Evolutionary conservation across 2,797 vertebrate species (phyloP), one percentile per base, ranked within the genome.

Genomic region (Pristis pectinata): DNA sequence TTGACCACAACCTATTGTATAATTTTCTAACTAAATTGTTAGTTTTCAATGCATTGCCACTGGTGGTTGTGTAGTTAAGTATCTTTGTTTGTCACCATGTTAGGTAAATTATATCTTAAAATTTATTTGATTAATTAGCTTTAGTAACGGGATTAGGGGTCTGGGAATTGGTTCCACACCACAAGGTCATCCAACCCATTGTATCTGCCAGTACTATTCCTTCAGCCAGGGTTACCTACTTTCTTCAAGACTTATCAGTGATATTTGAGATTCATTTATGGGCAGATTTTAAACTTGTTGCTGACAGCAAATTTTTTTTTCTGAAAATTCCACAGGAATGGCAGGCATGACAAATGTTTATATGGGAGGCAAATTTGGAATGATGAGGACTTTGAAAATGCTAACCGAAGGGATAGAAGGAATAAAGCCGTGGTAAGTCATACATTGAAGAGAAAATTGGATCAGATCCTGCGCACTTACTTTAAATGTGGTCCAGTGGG

Each of bases 341-440:
- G 27, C 92, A 49, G 1, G 27, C 67, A 53, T 53, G 92, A 94
- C 70, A 74, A 76, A 94, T 94, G 49, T 94, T 94, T 67, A 34
- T 53, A 74, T 4, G 70, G 44, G 30, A 76, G 37, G 8, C 92
- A 76, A 76, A 94, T 49, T 53, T 94, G 67, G 92, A 76, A 94
- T 70, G 92, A 76, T 34, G 67, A 94, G 30, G 30, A 74, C 70
- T 94, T 76, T 94, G 70, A 94, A 53, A 94, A 94, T 74, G 44
- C 70, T 41, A 94, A 94, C 92, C 92, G 49, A 94, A 94, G 49
- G 92, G 70, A 76, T 44, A 94, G 49, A n/a, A 72, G 72, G 92
- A 94, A 76, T 34, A 72, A 53, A 94, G 92, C 92, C 92, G 94
- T 94, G 44, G 92, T 94, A 19, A 76, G 92, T 76, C 49, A 2